Evolutionary conservation across 2,113 vertebrate genomes (phyloP).

Genomic region (Brachyhypopomus gauderio): DNA sequence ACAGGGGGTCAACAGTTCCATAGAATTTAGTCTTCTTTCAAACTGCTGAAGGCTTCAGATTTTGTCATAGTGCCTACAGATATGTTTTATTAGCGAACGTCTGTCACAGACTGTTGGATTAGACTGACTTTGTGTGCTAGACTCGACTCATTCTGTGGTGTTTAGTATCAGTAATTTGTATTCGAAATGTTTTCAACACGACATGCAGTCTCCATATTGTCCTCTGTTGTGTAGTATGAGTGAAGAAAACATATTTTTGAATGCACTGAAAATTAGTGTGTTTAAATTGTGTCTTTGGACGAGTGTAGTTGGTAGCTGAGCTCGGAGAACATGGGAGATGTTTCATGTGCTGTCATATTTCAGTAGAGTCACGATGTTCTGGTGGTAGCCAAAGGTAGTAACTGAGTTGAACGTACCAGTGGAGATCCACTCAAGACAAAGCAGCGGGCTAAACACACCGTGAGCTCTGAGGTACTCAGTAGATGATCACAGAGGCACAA

Average conservation of each 20-base stretch:
- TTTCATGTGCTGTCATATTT: not conserved
- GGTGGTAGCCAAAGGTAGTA: conserved; percentile 32
- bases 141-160: too few relatives aligned
- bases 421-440: conserved; percentile 28
- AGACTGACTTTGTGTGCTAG: too few relatives aligned
- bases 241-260: too few relatives aligned
- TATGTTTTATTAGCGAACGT: not conserved
- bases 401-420: not conserved
- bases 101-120: not conserved
- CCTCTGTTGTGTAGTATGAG: too few relatives aligned
- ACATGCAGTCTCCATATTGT: too few relatives aligned
- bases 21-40: not conserved
- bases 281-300: too few relatives aligned
- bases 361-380: conserved; percentile 26
- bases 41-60: not conserved
- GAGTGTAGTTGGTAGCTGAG: too few relatives aligned
- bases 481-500: not conserved
- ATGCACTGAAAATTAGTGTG: too few relatives aligned
- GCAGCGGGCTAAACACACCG: conserved; percentile 20
- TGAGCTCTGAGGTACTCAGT: conserved; percentile 9
- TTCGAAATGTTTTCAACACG: too few relatives aligned
- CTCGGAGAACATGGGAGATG: not conserved
- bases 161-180: too few relatives aligned
- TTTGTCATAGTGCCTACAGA: not conserved
- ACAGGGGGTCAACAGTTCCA: not conserved